Base-by-base conservation (phyloP, 2,888 invertebrate genomes). In the Lycocerus yunnanus region DNA sequence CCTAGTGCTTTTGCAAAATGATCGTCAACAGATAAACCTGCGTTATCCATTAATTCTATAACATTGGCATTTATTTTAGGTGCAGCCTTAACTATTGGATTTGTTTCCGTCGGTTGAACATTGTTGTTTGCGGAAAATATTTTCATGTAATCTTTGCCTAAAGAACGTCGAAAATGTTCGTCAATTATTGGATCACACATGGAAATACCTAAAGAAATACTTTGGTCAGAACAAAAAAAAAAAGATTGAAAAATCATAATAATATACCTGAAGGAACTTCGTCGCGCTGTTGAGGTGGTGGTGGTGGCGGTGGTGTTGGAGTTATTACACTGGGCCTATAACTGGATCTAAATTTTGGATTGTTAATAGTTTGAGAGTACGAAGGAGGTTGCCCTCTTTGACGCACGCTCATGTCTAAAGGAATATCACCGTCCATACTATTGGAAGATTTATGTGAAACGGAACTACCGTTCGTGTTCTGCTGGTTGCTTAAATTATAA, bases 181-280 rank as follows among this genome's bases (percentile, higher is more conserved):
- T 98, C 97, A 83, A 97, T 97, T 72, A 95, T 95, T 11, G 95
- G 95, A 87, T 97, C 97, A 87, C 95, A 94, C 90, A 93, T 92
- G 13, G 93, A 92, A 85, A 92, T 91, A 83, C 93, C 93, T 93
- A 87, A 24, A 84, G 85, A 68, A 74, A 68, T 59, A 24, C 1
- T 68, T 66, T 24, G 18, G 0, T n/a, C 13, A n/a, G n/a, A 43
- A 43, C 4, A n/a, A 3, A 15, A 11, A 15, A 15, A 4, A 43
- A 15, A 15, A 2, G 18, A 15, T n/a, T 2, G 21, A 61, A 65
- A 21, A 15, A 81, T 9, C 10, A 78, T 69, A 43, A n/a, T 6
- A 21, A 21, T 2, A 27, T 76, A 87, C 87, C 87, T 82, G 86
- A 84, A 15, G 87, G 87, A 66, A 86, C 77, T 69, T 86, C 86